A percentile compares a stretch with the other conserved stretches of the same genome.
These are phyloP conservation scores for Diabrotica balteata DNA, from an alignment of 2,888 invertebrate species.

Conservation along the genomic window DNA sequence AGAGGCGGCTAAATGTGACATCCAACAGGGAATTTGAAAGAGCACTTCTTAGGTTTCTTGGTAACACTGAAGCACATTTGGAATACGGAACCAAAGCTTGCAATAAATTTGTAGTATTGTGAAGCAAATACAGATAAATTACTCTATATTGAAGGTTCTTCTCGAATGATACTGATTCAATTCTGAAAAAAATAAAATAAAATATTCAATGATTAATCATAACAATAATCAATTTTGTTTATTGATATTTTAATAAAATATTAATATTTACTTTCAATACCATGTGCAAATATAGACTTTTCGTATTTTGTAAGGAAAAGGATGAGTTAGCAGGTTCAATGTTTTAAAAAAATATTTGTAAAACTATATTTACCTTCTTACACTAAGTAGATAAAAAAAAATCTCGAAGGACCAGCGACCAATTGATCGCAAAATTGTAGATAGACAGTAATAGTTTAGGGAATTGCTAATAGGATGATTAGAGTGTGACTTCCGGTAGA, in stretches of 20 bases:
- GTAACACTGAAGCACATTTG: slow-evolving; percentile 58
- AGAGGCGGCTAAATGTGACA: slow-evolving; percentile 60
- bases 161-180: slow-evolving; percentile 52
- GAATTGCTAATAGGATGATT: not conserved
- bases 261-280: not conserved
- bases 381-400: no score
- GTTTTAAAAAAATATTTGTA: no score
- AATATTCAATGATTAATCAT: no score
- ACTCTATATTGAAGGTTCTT: slow-evolving; percentile 52
- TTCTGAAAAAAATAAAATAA: slow-evolving; percentile 45
- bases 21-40: slow-evolving; percentile 60
- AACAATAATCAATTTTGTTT: no score
- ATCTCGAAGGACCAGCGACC: no score
- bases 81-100: slow-evolving; percentile 59
- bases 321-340: no score
- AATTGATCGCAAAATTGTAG: no score
- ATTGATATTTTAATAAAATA: no score
- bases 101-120: slow-evolving; percentile 57
- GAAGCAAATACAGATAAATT: slow-evolving; percentile 61
- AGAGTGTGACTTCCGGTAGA: no score
- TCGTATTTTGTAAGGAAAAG: no score
- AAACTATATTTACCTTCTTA: no score
- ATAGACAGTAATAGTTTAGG: no score
- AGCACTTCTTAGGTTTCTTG: slow-evolving; percentile 59
- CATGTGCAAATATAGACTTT: not conserved